These are phyloP conservation scores for Microctonus aethiopoides DNA, from an alignment of 2,888 invertebrate species.

Conservation along the genomic window DNA sequence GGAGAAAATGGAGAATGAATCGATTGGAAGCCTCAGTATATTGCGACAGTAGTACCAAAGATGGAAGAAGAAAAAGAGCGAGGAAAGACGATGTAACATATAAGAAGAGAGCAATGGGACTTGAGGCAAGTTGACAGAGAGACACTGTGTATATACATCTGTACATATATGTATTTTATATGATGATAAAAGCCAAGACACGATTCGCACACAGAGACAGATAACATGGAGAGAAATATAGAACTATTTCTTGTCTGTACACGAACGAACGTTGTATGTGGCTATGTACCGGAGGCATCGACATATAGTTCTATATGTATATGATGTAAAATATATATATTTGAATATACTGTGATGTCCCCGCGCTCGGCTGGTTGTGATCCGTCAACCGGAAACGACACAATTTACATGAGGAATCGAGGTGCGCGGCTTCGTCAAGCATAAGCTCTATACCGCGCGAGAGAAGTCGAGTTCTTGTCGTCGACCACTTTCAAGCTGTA, in stretches of 20 bases:
- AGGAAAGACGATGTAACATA: background rate
- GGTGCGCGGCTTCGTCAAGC: constrained; percentile 50
- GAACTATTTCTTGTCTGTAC: background rate
- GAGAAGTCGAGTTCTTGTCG: constrained; percentile 4
- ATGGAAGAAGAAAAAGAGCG: constrained; percentile 20
- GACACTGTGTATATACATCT: background rate
- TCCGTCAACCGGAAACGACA: constrained; percentile 61
- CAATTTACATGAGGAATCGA: constrained; percentile 61
- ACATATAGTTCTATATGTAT: background rate
- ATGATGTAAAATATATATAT: background rate
- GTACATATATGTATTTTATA: background rate
- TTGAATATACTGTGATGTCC: constrained; percentile 43
- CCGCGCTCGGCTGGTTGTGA: constrained; percentile 54
- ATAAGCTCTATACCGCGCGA: constrained; percentile 43
- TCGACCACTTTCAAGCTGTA: constrained; percentile 33
- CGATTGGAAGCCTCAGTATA: constrained; percentile 31
- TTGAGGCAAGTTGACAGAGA: constrained; percentile 15
- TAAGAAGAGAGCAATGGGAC: background rate
- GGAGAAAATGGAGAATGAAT: background rate
- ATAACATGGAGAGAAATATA: too few relatives aligned
- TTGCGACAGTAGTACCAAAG: constrained; percentile 13
- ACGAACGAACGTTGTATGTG: constrained; percentile 39
- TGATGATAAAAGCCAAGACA: background rate
- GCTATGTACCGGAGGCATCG: background rate
- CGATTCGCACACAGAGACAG: constrained; percentile 21